Evolutionary conservation across 2,113 vertebrate genomes (phyloP).

Genomic region (Helogale parvula): DNA sequence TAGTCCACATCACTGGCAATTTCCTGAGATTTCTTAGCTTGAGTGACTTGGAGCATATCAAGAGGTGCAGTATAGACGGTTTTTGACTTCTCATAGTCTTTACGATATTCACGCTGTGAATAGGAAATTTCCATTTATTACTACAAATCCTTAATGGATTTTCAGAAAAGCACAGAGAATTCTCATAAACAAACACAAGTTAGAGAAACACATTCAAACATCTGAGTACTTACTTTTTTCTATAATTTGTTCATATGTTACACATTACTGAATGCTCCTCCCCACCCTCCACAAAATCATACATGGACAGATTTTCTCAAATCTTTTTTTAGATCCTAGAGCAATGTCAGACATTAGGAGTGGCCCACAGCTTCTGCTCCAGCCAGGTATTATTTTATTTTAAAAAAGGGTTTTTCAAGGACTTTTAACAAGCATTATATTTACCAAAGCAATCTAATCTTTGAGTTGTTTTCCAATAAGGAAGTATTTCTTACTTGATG

Average conservation of each 20-base stretch:
- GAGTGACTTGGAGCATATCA: slow-evolving; percentile 92
- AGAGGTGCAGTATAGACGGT: slow-evolving; percentile 91
- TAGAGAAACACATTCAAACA: not conserved
- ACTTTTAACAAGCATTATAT: not conserved
- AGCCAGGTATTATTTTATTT: not conserved
- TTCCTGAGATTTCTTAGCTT: slow-evolving; percentile 93
- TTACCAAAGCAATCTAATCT: not conserved
- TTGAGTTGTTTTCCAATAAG: slow-evolving; percentile 27
- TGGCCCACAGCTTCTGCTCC: not conserved
- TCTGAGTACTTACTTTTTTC: not conserved
- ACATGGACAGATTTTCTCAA: not conserved
- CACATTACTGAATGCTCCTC: not conserved
- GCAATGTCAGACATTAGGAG: not conserved
- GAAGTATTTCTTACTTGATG: not conserved
- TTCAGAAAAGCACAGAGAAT: not conserved
- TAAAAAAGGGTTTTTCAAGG: not conserved
- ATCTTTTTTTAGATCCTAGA: not conserved
- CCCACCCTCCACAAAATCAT: not conserved
- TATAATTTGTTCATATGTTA: not conserved
- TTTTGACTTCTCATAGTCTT: slow-evolving; percentile 93
- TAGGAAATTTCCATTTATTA: slow-evolving; percentile 31
- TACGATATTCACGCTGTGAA: slow-evolving; percentile 92
- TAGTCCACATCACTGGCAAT: slow-evolving; percentile 91
- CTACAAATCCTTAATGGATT: not conserved
- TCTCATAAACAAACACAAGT: not conserved